phyloP scores from a whole-genome alignment of 2,888 invertebrate species.

The Gortyna flavago region DNA sequence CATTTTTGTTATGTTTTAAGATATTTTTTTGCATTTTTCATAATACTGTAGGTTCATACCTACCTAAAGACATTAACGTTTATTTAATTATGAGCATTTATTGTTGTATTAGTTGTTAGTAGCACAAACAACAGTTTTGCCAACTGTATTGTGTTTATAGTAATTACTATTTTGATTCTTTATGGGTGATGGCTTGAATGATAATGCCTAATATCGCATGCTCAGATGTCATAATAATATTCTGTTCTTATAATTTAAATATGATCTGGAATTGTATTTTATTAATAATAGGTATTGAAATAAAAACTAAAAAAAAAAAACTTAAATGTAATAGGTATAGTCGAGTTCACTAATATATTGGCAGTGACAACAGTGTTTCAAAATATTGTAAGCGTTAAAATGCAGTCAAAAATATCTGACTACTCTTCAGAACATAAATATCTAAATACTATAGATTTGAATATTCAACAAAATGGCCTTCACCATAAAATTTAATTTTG shows the following conservation, averaged over 20 bases:
- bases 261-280: constrained; percentile 34
- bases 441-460: no score
- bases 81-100: constrained; percentile 57
- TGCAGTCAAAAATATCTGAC: no score
- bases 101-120: constrained; percentile 59
- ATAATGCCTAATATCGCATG: constrained; percentile 41
- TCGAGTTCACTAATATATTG: no score
- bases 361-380: no score
- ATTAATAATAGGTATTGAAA: constrained; percentile 21
- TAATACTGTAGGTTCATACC: constrained; percentile 21
- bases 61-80: constrained; percentile 45
- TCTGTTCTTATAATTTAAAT: constrained; percentile 18
- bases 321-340: constrained; percentile 47
- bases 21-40: constrained; percentile 42
- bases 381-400: no score
- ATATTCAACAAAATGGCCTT: no score
- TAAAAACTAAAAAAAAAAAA: constrained; percentile 25
- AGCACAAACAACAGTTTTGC: constrained; percentile 19
- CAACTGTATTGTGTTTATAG: constrained; percentile 28
- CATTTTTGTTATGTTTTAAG: constrained; percentile 48
- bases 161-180: constrained; percentile 20
- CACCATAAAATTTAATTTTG: no score
- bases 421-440: no score
- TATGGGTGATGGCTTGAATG: constrained; percentile 33
- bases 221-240: constrained; percentile 57